Conservation (phyloP, 1,140 invertebrate species). For the Caerostris darwini region DNA sequence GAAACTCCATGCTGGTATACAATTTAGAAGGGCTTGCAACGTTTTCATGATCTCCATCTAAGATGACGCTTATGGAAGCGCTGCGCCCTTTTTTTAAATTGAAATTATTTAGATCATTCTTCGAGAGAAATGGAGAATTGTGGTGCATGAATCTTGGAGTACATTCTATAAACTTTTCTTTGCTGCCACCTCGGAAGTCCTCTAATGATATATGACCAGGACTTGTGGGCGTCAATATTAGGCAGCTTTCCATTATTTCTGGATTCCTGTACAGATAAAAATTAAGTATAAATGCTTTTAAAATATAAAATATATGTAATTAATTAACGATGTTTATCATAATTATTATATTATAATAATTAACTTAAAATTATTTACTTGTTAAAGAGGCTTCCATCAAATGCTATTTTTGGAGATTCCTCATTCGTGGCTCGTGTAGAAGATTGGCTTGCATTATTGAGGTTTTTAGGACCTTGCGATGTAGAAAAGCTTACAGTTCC, state of each 20-base stretch:
- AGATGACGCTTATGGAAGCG: neutral
- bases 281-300: neutral
- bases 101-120: no score
- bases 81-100: constrained; percentile 4
- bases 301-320: no score
- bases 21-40: neutral
- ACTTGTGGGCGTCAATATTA: neutral
- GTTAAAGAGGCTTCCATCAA: constrained; percentile 30
- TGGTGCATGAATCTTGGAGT: neutral
- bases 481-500: constrained; percentile 69
- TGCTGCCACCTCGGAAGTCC: neutral
- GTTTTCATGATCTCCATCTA: neutral
- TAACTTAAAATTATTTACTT: constrained; percentile 11
- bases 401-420: neutral
- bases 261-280: no score
- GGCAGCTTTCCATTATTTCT: neutral
- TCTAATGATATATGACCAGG: neutral
- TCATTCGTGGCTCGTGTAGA: neutral
- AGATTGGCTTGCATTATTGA: neutral
- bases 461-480: neutral
- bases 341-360: no score
- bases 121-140: neutral
- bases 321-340: no score
- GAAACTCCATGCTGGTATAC: constrained; percentile 29
- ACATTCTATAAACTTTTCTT: neutral